Percentiles rank a stretch among this genome's conserved stretches.
phyloP scores from a whole-genome alignment of 2,113 vertebrate species.

The Nipponia nippon region DNA sequence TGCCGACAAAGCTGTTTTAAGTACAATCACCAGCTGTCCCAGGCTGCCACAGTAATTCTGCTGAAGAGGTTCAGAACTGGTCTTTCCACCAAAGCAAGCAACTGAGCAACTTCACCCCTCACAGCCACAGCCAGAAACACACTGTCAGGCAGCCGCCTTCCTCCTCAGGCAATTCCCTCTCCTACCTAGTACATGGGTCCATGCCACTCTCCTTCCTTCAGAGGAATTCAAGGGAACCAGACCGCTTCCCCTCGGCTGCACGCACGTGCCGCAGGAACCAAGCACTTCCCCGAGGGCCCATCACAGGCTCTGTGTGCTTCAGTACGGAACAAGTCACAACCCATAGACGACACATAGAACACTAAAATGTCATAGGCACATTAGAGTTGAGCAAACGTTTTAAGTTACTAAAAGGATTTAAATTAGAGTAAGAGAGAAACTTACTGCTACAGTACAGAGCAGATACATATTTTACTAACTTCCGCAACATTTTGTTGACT shows the following conservation, averaged over 20 bases:
- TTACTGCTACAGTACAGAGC: not conserved
- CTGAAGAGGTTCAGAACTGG: not conserved
- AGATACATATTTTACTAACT: not conserved
- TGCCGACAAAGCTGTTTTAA: not conserved
- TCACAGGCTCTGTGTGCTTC: not conserved
- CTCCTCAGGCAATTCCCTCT: not conserved
- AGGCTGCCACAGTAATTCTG: not conserved
- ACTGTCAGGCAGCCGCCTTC: not conserved
- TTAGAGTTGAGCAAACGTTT: not conserved
- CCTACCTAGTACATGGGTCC: not conserved
- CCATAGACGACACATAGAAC: not conserved
- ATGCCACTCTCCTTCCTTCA: not conserved
- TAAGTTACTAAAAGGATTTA: not conserved
- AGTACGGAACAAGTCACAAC: not conserved
- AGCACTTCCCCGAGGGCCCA: not conserved
- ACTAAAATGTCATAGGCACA: not conserved
- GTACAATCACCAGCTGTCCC: not conserved
- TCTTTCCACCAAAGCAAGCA: not conserved
- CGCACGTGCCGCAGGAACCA: accelerated
- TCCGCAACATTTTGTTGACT: not conserved
- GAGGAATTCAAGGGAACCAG: not conserved
- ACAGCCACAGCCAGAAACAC: not conserved
- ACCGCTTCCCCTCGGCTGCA: not conserved
- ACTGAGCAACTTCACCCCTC: not conserved
- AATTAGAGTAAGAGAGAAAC: not conserved